phyloP scores from a whole-genome alignment of 2,797 vertebrate genomes.

The Lepus townsendii region DNA sequence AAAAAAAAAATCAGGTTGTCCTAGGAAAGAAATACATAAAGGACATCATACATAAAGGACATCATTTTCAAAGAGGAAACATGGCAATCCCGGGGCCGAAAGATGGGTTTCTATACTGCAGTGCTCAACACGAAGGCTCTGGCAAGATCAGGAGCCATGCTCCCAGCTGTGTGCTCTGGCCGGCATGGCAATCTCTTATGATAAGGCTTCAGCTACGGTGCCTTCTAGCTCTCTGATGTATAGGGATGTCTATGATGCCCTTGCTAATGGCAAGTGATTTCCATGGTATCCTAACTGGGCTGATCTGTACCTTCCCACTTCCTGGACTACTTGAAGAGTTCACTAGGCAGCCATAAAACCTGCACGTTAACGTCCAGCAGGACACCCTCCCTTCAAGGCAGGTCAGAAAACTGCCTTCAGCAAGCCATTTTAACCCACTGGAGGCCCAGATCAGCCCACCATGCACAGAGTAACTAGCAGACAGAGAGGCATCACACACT shows the following conservation, averaged over 20 bases:
- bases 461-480: neutral
- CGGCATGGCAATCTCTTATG: neutral
- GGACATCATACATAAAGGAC: neutral
- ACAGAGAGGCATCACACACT: neutral
- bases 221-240: neutral
- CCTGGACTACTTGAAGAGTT: constrained; percentile 10
- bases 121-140: neutral
- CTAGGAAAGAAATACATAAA: neutral
- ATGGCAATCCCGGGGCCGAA: neutral
- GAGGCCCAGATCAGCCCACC: neutral
- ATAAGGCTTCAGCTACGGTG: neutral
- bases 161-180: neutral
- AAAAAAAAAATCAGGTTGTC: neutral
- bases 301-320: constrained; percentile 1
- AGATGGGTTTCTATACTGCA: neutral
- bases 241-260: neutral
- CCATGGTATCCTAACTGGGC: constrained; percentile 20
- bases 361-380: neutral
- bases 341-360: constrained; percentile 1
- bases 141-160: fast-evolving
- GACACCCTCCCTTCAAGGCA: neutral
- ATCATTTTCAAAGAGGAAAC: neutral
- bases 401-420: constrained; percentile 21
- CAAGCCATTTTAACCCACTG: constrained; percentile 31
- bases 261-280: neutral